phyloP scores from a whole-genome alignment of 2,113 vertebrate species.

The Chloroceryle aenea region DNA sequence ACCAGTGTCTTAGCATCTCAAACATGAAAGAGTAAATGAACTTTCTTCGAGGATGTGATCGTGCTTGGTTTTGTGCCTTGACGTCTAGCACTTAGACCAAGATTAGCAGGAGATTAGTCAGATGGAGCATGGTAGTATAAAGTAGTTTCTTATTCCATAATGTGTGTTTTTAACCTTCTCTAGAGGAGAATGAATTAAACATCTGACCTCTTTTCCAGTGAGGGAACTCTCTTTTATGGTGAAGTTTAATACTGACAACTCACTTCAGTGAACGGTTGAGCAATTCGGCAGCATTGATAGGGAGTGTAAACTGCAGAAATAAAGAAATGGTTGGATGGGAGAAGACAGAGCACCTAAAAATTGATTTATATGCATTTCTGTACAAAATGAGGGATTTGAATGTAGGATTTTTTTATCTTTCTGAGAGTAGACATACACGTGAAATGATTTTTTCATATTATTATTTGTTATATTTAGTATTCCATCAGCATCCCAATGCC shows the following conservation, averaged over 20 bases:
- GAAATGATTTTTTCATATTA: background rate
- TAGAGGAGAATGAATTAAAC: conserved; percentile 38
- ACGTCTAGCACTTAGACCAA: conserved; percentile 50
- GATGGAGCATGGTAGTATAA: background rate
- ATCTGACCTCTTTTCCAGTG: conserved; percentile 55
- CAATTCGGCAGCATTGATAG: background rate
- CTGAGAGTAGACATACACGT: background rate
- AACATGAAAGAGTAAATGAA: conserved; percentile 13
- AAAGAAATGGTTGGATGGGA: background rate
- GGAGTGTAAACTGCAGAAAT: background rate
- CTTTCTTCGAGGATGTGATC: background rate
- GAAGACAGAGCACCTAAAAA: background rate
- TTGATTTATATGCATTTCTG: background rate
- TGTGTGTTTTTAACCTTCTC: conserved; percentile 14
- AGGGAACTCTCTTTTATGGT: background rate
- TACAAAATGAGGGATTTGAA: background rate
- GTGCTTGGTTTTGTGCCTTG: conserved; percentile 8
- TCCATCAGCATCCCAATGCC: background rate
- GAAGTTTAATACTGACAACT: conserved; percentile 30
- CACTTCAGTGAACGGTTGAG: conserved; percentile 7
- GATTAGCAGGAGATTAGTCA: conserved; percentile 53
- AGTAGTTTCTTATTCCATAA: conserved; percentile 14
- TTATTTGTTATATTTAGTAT: background rate
- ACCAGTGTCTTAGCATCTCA: background rate
- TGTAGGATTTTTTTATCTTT: conserved; percentile 19